Evolutionary conservation across 37 sponge, comb jelly and placozoan genomes (phyloP), one percentile per base, ranked within the genome.

Genomic region (Diacarnus erythraeanus): DNA sequence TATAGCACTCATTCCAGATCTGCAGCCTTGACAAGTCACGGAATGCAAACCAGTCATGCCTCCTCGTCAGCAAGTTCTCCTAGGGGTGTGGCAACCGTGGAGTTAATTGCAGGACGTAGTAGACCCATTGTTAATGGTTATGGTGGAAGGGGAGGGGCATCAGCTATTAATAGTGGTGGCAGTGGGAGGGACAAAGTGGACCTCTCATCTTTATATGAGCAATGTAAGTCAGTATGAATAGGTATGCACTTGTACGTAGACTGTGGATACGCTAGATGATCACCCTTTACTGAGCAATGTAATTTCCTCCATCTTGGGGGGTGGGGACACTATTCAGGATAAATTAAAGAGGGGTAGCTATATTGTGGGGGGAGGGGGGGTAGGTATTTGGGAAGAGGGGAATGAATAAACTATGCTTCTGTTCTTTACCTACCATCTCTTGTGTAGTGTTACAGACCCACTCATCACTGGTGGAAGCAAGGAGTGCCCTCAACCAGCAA

Each of bases 141-240:
- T n/a, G 29, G 0, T 8, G 31, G 72, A 26, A 20, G 61, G 81
- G 22, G 58, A 15, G 72, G 71, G 38, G 59, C 61, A 3, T 35
- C 77, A 30, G 10, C 35, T 1, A 17, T 57, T 29, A n/a, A 40
- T 60, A 58, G n/a, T 2, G 58, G 75, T 1, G 4, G 77, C 18
- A 40, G 42, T 60, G 42, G 43, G 1, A 66, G 56, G 56, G 42
- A 41, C 10, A 71, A 23, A 30, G 65, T 85, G 25, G 86, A 86
- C 35, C 73, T 90, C 38, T 59, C 82, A 22, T 71, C 76, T 12
- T 66, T 81, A 17, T 76, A 90, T 71, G 83, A 82, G 35, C 78
- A 81, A 66, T 77, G 80, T 76, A 56, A 81, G 86, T 78, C 42
- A 4, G 4, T 22, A 22, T 67, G n/a, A n/a, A 74, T 23, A 63